phyloP scores from a whole-genome alignment of 2,797 vertebrate genomes.

The Pipistrellus pygmaeus region DNA sequence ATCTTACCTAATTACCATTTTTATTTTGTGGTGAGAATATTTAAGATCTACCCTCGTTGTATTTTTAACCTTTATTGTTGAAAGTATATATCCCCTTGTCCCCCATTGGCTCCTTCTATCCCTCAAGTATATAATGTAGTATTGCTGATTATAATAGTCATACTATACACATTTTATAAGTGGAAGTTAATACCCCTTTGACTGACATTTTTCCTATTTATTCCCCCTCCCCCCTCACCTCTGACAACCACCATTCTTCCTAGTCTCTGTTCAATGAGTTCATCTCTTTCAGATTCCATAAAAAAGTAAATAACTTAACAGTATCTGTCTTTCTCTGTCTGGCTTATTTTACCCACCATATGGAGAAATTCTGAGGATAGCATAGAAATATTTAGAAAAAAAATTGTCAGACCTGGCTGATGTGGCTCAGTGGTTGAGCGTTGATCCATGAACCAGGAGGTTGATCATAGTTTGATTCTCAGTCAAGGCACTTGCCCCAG shows the following conservation, averaged over 20 bases:
- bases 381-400: not conserved
- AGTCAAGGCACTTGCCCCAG: too few species aligned
- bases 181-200: not conserved
- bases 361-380: not conserved
- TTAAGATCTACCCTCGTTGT: not conserved
- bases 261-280: not conserved
- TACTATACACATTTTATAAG: not conserved
- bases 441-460: too few species aligned
- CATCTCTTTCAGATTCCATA: not conserved
- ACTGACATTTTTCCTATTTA: not conserved
- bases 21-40: not conserved
- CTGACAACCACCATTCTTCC: not conserved
- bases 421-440: too few species aligned
- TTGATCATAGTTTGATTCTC: too few species aligned
- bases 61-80: too few species aligned
- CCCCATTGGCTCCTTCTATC: too few species aligned
- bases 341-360: not conserved
- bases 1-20: not conserved
- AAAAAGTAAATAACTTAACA: not conserved
- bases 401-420: rapidly evolving
- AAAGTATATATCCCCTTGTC: too few species aligned
- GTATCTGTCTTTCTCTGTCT: not conserved
- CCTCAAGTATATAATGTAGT: not conserved
- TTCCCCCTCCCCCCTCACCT: too few species aligned
- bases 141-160: not conserved